phyloP scores from a whole-genome alignment of 2,113 vertebrate genomes.

The Oryzias javanicus region DNA sequence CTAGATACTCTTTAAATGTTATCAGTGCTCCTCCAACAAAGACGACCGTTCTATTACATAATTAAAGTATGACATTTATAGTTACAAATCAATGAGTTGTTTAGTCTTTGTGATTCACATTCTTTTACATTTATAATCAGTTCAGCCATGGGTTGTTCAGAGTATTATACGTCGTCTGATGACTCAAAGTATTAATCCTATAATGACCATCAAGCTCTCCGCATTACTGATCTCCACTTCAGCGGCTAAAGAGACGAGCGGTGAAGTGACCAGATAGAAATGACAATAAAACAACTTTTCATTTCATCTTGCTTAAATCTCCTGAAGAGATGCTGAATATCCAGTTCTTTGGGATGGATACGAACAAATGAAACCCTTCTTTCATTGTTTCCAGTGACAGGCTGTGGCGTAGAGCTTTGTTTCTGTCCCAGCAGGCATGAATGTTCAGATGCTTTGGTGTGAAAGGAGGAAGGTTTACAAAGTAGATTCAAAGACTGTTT shows the following conservation, averaged over 20 bases:
- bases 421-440: too few relatives aligned
- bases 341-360: background rate
- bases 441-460: too few relatives aligned
- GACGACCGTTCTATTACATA: too few relatives aligned
- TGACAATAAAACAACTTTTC: background rate
- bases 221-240: constrained; percentile 38
- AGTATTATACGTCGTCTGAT: constrained; percentile 45
- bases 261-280: background rate
- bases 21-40: too few relatives aligned
- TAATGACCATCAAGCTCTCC: constrained; percentile 54
- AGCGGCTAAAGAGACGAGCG: constrained; percentile 3
- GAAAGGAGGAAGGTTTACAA: too few relatives aligned
- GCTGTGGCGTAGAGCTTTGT: too few relatives aligned
- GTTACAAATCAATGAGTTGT: background rate
- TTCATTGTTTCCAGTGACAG: too few relatives aligned
- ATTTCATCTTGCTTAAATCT: background rate
- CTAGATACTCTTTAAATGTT: too few relatives aligned
- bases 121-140: background rate
- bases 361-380: too few relatives aligned
- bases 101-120: background rate
- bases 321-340: background rate
- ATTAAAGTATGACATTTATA: too few relatives aligned
- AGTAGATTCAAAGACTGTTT: too few relatives aligned
- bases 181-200: constrained; percentile 57
- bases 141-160: background rate